These are phyloP conservation scores for Chydorus sphaericus DNA, from an alignment of 2,888 invertebrate genomes.

Conservation along the genomic window DNA sequence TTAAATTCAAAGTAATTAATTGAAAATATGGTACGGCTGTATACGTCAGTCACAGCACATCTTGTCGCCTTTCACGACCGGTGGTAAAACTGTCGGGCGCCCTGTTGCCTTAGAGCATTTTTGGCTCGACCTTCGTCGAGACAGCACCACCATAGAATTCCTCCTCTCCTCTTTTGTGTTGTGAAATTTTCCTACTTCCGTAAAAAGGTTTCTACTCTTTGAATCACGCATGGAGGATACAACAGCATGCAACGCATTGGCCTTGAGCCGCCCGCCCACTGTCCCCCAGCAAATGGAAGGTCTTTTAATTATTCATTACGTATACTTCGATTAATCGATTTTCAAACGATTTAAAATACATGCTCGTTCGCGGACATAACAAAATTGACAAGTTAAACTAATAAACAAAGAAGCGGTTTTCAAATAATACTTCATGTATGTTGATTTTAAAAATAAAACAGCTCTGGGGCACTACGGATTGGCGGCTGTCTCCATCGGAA, in stretches of 20 bases:
- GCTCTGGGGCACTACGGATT: not conserved
- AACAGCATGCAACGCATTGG: not conserved
- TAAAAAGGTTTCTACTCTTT: not conserved
- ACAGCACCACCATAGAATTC: not conserved
- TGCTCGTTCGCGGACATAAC: too few species aligned
- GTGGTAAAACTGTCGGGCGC: not conserved
- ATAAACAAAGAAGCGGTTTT: too few species aligned
- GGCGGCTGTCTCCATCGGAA: not conserved
- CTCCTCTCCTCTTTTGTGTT: not conserved
- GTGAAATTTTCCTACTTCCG: not conserved
- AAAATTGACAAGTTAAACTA: too few species aligned
- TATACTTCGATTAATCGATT: not conserved
- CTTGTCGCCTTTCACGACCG: not conserved
- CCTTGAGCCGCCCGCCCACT: not conserved
- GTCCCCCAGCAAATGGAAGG: not conserved
- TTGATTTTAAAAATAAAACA: not conserved
- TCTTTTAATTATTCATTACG: not conserved
- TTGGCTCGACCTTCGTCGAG: not conserved
- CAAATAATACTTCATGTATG: too few species aligned
- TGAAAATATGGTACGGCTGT: not conserved
- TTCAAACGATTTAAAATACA: too few species aligned
- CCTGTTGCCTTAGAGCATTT: not conserved
- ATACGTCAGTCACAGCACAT: too few species aligned
- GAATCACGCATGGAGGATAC: slow-evolving; percentile 3
- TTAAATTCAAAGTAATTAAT: not conserved